A percentile compares a stretch with the other conserved stretches of the same genome.
Evolutionary conservation across 2,888 invertebrate genomes (phyloP).

Genomic region (Drosophila helvetica): DNA sequence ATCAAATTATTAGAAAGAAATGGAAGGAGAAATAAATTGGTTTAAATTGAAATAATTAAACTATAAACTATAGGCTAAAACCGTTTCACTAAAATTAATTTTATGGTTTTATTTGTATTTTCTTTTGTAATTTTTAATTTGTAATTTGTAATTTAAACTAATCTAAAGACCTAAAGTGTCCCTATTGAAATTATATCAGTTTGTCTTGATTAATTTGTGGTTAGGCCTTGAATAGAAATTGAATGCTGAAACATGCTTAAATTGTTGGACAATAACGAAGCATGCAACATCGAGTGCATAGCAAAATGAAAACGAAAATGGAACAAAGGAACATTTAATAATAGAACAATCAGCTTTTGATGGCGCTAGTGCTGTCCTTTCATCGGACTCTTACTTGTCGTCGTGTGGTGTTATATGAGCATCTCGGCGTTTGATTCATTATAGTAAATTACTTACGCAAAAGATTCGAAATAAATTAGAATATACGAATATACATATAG

Average conservation of each 20-base stretch:
- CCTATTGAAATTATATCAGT: not conserved
- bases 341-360: constrained; percentile 2
- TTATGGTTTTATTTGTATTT: constrained; percentile 31
- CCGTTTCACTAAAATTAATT: constrained; percentile 51
- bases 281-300: constrained; percentile 55
- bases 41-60: constrained; percentile 53
- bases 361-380: constrained; percentile 21
- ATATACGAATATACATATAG: constrained; percentile 17
- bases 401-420: constrained; percentile 66
- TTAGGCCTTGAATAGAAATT: not conserved
- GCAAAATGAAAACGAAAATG: constrained; percentile 8
- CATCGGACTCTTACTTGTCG: constrained; percentile 62
- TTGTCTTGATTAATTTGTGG: not conserved
- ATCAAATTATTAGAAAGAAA: constrained; percentile 38
- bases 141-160: not conserved
- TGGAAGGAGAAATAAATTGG: constrained; percentile 55
- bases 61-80: constrained; percentile 32
- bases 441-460: constrained; percentile 75
- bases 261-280: constrained; percentile 27
- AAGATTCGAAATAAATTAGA: constrained; percentile 38
- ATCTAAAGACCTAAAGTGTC: constrained; percentile 2
- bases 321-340: not conserved
- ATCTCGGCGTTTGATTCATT: constrained; percentile 77
- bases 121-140: constrained; percentile 4
- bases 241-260: not conserved